phyloP scores from a whole-genome alignment of 2,888 invertebrate species.

The Cremastinae sp. region DNA sequence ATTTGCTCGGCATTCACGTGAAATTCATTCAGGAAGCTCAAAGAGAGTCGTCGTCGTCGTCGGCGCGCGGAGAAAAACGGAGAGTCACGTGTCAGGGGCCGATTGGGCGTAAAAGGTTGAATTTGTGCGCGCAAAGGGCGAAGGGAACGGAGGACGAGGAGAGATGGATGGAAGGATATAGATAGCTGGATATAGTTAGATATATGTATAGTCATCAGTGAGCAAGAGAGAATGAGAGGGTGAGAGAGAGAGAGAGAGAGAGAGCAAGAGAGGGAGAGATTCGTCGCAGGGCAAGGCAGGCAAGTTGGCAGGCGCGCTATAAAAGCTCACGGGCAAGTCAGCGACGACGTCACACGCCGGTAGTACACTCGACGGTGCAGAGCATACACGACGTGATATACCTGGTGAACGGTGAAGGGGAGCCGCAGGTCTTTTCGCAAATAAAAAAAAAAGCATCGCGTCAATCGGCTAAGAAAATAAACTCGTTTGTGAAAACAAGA shows the following conservation, averaged over 20 bases:
- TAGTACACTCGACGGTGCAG: constrained; percentile 74
- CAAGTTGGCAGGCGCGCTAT: constrained; percentile 71
- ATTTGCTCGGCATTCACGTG: no score
- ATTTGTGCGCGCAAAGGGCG: background rate
- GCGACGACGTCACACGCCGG: constrained; percentile 76
- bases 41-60: no score
- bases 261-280: constrained; percentile 28
- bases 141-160: background rate
- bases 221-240: background rate
- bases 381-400: constrained; percentile 61
- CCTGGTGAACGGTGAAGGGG: constrained; percentile 50
- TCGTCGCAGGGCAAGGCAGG: constrained; percentile 62
- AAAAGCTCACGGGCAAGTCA: constrained; percentile 74
- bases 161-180: constrained; percentile 2
- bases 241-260: background rate
- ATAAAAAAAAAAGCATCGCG: constrained; percentile 37
- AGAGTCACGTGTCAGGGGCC: background rate
- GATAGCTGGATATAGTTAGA: no score
- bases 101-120: constrained; percentile 5
- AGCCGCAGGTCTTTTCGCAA: background rate
- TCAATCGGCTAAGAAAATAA: constrained; percentile 19
- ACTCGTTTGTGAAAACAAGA: background rate
- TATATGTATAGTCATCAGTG: constrained; percentile 47
- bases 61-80: background rate
- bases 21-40: no score